phyloP scores from a whole-genome alignment of 2,888 invertebrate genomes.

The Mactromeris polynyma region DNA sequence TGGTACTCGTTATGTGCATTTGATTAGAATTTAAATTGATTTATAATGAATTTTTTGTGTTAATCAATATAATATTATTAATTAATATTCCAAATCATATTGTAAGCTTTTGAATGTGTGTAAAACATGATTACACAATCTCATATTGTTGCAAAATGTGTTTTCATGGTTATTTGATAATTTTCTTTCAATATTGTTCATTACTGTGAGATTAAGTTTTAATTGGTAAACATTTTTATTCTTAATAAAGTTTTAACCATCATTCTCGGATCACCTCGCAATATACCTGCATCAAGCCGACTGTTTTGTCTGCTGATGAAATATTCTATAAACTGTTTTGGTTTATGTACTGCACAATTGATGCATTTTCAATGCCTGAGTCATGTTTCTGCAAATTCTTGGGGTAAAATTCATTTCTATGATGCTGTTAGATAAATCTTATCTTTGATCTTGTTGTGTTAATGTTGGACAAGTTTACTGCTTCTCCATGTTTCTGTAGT shows the following conservation, averaged over 20 bases:
- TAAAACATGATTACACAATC: too few species aligned
- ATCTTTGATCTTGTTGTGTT: neutral
- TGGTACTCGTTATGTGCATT: neutral
- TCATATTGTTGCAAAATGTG: too few species aligned
- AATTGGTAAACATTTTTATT: neutral
- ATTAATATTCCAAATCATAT: too few species aligned
- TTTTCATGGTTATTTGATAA: too few species aligned
- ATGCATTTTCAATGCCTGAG: neutral
- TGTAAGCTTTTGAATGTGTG: too few species aligned
- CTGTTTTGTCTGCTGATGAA: constrained; percentile 2
- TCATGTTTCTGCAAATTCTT: constrained; percentile 3
- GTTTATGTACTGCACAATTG: neutral
- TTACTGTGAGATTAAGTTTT: too few species aligned
- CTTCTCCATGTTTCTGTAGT: neutral
- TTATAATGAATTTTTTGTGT: constrained; percentile 1
- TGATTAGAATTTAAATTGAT: constrained; percentile 1
- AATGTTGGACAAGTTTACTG: neutral
- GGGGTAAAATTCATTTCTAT: neutral
- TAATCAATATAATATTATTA: neutral
- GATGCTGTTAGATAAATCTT: constrained; percentile 9
- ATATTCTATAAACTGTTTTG: neutral
- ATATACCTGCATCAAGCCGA: neutral
- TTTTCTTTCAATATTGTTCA: too few species aligned
- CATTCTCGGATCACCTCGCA: neutral
- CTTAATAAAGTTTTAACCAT: neutral